Evolutionary conservation across 64 coral and sea anemone genomes (phyloP).

Genomic region (Montipora sp.): DNA sequence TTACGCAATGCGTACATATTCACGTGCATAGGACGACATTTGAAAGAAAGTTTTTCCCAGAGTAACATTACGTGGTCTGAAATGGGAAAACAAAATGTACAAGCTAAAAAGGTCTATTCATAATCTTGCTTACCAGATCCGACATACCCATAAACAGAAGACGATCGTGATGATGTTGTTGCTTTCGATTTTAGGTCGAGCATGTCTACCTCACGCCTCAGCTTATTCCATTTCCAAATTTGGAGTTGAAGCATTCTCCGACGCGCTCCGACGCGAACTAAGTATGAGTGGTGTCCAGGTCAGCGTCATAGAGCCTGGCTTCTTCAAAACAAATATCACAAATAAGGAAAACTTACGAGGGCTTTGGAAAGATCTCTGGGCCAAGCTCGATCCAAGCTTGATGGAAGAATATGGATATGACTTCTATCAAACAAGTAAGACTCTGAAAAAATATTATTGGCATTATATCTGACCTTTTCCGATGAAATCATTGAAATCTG

Average conservation of each 20-base stretch:
- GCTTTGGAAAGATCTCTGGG: conserved; percentile 70
- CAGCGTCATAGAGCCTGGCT: conserved; percentile 91
- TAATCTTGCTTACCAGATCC: too few relatives aligned
- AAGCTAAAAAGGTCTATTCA: too few relatives aligned
- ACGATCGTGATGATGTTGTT: neutral
- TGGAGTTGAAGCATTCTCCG: conserved; percentile 91
- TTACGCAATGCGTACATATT: too few relatives aligned
- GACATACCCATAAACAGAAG: neutral
- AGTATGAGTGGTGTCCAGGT: conserved; percentile 56
- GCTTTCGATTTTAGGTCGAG: conserved; percentile 67
- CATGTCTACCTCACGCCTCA: conserved; percentile 62
- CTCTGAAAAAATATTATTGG: too few relatives aligned
- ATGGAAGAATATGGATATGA: conserved; percentile 81
- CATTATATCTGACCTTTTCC: too few relatives aligned
- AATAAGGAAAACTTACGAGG: conserved; percentile 42
- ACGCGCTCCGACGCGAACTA: conserved; percentile 86
- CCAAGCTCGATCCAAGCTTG: conserved; percentile 29
- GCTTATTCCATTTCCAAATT: conserved; percentile 87
- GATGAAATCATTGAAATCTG: too few relatives aligned
- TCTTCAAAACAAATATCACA: conserved; percentile 81
- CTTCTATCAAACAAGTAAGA: conserved; percentile 75
- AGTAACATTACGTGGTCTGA: too few relatives aligned
- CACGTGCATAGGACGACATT: too few relatives aligned
- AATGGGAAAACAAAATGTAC: too few relatives aligned
- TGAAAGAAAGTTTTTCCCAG: too few relatives aligned